These are phyloP conservation scores for Ophion obscuratus DNA, from an alignment of 2,888 invertebrate genomes.

Conservation along the genomic window DNA sequence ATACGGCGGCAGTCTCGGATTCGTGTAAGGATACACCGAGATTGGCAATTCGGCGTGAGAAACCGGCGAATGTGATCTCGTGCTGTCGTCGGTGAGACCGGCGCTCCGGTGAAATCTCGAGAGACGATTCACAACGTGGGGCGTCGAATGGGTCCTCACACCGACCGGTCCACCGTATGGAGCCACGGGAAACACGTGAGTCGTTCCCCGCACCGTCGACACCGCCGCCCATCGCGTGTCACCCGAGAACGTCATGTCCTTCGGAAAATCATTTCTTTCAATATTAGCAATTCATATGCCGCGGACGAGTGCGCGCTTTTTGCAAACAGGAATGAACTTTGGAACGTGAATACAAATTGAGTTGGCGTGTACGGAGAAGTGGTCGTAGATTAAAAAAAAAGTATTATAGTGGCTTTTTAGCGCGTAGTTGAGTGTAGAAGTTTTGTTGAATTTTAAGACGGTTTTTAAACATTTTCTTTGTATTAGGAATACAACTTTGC, in stretches of 20 bases:
- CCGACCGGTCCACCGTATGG: conserved; percentile 97
- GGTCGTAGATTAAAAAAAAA: no score
- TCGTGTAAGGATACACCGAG: conserved; percentile 88
- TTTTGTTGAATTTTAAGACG: no score
- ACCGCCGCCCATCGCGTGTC: conserved; percentile 99
- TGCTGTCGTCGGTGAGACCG: conserved; percentile 90
- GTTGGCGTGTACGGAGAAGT: no score
- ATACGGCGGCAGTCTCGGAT: conserved; percentile 96
- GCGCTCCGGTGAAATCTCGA: conserved; percentile 98
- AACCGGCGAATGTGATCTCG: conserved; percentile 90
- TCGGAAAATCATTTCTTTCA: conserved; percentile 65
- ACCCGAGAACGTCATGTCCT: conserved; percentile 95
- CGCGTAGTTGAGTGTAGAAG: no score
- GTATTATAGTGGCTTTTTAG: no score
- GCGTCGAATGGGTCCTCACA: conserved; percentile 96
- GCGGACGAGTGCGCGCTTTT: no score
- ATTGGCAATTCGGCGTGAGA: conserved; percentile 84
- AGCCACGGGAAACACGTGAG: conserved; percentile 98
- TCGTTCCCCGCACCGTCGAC: conserved; percentile 97
- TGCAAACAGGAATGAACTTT: no score
- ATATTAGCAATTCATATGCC: no score
- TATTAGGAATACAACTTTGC: no score
- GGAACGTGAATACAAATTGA: no score
- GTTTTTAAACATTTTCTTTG: no score
- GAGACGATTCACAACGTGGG: conserved; percentile 96